Evolutionary conservation across 2,888 invertebrate species (phyloP), one percentile per base, ranked within the genome.

Genomic region (Cantharis rufa): DNA sequence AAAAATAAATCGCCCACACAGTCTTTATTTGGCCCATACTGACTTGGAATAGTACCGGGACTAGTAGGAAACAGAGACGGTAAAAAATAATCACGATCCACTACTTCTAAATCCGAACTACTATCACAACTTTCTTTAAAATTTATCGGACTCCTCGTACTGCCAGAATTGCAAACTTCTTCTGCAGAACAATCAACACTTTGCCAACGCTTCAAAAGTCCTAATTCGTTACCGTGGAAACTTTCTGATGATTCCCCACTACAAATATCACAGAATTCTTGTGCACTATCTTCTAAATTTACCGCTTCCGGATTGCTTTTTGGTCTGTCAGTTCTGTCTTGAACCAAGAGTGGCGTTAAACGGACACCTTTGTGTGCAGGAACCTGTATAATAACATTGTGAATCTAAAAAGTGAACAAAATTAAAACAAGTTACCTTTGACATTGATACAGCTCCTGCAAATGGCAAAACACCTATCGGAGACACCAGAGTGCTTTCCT

Each of bases 291-390:
- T 72, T 88, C 88, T 48, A 88, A 77, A 70, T 86, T 86, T 15
- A 88, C 82, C 32, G 86, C 86, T 74, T 88, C 87, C 0, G 88
- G 86, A 28, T 86, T 86, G 62, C 87, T 88, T 80, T 88, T 88
- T 3, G 88, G 87, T 48, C 88, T 81, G 61, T 87, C 87, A 11
- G 83, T 81, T 16, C 82, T 81, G 15, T 86, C 86, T 61, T 86
- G 86, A 0, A 88, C 81, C 11, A 85, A 84, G 24, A 88, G 80
- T 24, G 86, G 85, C 0, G 87, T 85, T 70, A 88, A 78, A 68
- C 85, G 86, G 13, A 87, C 83, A 61, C 86, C 79, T 74, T 83
- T 83, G 61, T 82, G 79, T 13, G 83, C 78, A 0, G 78, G 62
- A 32, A 78, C 74, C 77, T 77, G 28, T 11, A 66, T 61, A 63